Base-by-base conservation (phyloP, 2,797 vertebrate species). In the Scarus forsteni region DNA sequence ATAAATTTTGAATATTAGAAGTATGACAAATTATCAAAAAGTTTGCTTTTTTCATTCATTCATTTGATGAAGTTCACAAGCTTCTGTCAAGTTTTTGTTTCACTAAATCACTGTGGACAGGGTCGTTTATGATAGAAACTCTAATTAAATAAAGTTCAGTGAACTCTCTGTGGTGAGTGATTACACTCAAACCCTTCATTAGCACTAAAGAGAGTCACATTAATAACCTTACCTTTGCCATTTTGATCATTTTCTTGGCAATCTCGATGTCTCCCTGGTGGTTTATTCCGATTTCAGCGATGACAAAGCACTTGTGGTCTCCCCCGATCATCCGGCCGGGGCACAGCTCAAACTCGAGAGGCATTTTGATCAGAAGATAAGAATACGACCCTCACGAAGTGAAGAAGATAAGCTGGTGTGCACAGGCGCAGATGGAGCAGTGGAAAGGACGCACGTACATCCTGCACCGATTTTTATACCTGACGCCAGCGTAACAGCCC, bases 281-380 rank as follows among this genome's bases (percentile, higher is more conserved):
- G 81, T 98, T 98, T 85, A 98, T 96, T 70, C 97, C 97, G 42
- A 98, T 97, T 75, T 98, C 97, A 3, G 97, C 97, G 12, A 98
- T 97, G 74, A 98, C 96, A 81, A 97, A 98, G 72, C 97, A 98
- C 0, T 96, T 96, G 0, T 96, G 83, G 15, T 81, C 87, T 0
- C 93, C 95, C 36, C 96, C 96, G 66, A 96, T 92, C 90, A 88
- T 85, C 13, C 95, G 89, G 1, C 95, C 95, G 0, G 96, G 95
- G 63, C 96, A 97, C 66, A 97, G 76, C 74, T 97, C 95, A 36
- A 97, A 93, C 67, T 94, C 67, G 36, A 95, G 49, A 55, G 96
- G 93, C 96, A 98, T 97, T 49, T 64, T 87, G 18, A 13, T 14
- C 18, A 8, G 3, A 51, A 19, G 38, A 1, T 1, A 38, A 7